Evolutionary conservation across 2,888 invertebrate genomes (phyloP), one percentile per base, ranked within the genome.

Genomic region (Xiphydria camelus): DNA sequence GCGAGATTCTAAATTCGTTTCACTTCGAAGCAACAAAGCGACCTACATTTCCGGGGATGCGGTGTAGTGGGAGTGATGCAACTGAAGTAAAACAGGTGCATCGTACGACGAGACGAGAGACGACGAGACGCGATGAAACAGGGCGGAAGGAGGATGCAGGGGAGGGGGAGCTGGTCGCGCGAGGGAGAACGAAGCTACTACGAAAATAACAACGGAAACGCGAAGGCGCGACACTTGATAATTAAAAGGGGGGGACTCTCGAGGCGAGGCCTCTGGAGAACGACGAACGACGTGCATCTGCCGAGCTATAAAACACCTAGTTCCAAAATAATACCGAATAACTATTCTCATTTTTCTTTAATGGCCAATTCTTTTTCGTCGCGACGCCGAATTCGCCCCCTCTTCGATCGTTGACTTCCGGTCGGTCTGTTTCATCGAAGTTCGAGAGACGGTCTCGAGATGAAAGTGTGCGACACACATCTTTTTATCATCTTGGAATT

Each of bases 21-120:
- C 38, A 39, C 26, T 34, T 42, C 33, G 33, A 33, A 40, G 35
- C 49, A 55, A 52, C 54, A 54, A 54, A 49, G 47, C 55, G 59
- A 57, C 59, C 59, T 53, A 57, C 55, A 59, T 55, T 52, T 59
- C 55, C 53, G 47, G 51, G 51, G 47, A 52, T 47, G 31, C 29
- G 9, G 32, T n/a, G 17, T 19, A 17, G 10, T 15, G n/a, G n/a
- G n/a, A 9, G 32, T 40, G 31, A 31, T 31, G 32, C 20, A 31
- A 40, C 7, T 18, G 19, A 2, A 12, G 40, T n/a, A 29, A 49
- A 49, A 44, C 51, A 49, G 49, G 46, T 46, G 51, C 51, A 35
- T 42, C 42, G 35, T 19, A 33, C 29, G 49, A 45, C 44, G 44
- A 44, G 47, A 47, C 32, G 39, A 45, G 39, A 32, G 34, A 31